Evolutionary conservation across 2,113 vertebrate species (phyloP), one percentile per base, ranked within the genome.

Genomic region (Uria aalge): DNA sequence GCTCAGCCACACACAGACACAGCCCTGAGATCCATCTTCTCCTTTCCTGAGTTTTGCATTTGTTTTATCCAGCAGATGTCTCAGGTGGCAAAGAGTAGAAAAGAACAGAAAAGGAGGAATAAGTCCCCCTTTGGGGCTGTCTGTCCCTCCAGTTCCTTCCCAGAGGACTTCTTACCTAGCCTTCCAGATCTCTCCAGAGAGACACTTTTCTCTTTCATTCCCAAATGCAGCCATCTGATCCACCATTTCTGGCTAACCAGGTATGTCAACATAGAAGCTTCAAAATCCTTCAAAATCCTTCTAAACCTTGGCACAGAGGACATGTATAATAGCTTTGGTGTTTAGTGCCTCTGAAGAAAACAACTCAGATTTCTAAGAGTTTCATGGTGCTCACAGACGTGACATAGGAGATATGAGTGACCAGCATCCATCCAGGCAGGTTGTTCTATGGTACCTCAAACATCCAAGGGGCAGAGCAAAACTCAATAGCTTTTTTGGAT

Each of bases 51-150:
- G 24, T 34, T 90, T 78, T 68, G 14, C 4, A 7, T 24, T 85
- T 55, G 52, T 29, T 59, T 85, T 8, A 30, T 57, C 20, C 20
- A 76, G 34, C 18, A 36, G 32, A 76, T 60, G 8, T 64, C 29
- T 90, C 66, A 9, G 43, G 0, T 75, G n/a, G 8, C 15, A 69
- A 69, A 9, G 11, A 15, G 5, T 50, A 7, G 55, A 78, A 88
- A 88, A 36, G 20, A 94, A 56, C 8, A 47, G 16, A 63, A 68
- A 71, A 27, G 2, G 20, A 43, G 8, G 18, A 77, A 62, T 22
- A 48, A 67, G 7, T 38, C 0, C 12, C 5, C 7, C 11, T 56
- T 8, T 3, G 3, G 47, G 32, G 8, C 11, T 55, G 18, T 2
- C 7, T 38, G 4, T 32, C 32, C 15, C 24, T 85, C 7, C 32